phyloP scores from a whole-genome alignment of 2,888 invertebrate genomes.

The Acholoe squamosa region DNA sequence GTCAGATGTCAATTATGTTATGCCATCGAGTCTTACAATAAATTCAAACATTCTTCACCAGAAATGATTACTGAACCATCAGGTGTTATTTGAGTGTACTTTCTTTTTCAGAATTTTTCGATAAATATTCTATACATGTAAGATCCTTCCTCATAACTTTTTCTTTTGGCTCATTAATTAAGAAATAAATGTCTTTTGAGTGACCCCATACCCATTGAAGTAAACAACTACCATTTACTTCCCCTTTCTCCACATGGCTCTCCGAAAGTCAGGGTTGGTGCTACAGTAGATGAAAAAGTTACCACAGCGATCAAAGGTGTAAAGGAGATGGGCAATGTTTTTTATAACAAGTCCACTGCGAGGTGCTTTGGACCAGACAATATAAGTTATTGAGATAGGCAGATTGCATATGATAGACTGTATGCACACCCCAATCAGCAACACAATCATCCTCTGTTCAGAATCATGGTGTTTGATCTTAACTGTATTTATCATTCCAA shows the following conservation, averaged over 20 bases:
- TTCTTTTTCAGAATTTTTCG: no score
- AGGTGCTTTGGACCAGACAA: background rate
- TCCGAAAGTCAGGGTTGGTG: conserved; percentile 18
- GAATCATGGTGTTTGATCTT: background rate
- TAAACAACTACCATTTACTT: no score
- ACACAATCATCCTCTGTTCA: background rate
- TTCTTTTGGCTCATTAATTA: no score
- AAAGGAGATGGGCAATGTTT: background rate
- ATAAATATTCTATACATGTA: no score
- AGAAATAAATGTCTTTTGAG: no score
- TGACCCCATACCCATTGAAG: no score
- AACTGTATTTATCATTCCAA: background rate
- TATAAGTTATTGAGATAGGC: background rate
- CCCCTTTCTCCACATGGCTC: background rate
- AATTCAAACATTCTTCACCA: no score
- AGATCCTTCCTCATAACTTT: no score
- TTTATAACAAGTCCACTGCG: background rate
- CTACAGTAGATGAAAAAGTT: conserved; percentile 5
- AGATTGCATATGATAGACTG: background rate
- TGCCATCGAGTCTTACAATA: no score
- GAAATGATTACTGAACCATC: no score
- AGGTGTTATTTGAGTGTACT: no score
- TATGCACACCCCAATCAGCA: background rate
- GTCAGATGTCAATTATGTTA: no score
- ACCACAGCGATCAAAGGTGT: conserved; percentile 7